Conservation (phyloP, 2,797 vertebrate genomes). For the Sciurus vulgaris region DNA sequence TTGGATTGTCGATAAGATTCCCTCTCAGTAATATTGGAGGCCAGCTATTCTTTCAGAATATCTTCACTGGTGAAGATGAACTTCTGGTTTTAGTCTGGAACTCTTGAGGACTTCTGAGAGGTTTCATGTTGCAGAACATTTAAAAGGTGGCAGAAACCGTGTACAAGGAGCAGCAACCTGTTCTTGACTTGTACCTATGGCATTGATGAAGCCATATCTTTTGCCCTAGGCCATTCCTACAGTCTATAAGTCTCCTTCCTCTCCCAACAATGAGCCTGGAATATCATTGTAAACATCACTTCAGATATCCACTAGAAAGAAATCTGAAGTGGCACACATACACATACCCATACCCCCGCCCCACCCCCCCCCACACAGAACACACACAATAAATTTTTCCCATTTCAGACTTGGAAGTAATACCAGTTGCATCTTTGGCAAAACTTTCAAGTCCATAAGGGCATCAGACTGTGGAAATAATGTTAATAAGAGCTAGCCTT, state of each 20-base stretch:
- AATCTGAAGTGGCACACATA: neutral
- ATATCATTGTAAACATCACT: neutral
- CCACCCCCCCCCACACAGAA: no score
- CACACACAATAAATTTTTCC: neutral
- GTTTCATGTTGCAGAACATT: neutral
- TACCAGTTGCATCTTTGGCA: constrained; percentile 24
- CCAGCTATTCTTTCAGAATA: neutral
- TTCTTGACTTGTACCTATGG: neutral
- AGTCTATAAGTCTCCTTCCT: neutral
- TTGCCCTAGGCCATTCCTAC: neutral
- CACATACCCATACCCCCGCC: no score
- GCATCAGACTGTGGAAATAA: neutral
- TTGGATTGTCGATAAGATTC: neutral
- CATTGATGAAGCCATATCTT: neutral
- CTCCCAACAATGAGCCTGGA: neutral
- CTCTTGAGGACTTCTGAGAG: neutral
- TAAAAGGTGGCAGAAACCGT: neutral
- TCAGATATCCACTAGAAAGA: neutral
- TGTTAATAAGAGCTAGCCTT: neutral
- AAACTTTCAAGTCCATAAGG: neutral
- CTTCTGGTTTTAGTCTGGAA: neutral
- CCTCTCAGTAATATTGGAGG: neutral
- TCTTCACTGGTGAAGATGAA: neutral
- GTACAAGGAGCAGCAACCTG: neutral
- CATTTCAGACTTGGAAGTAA: neutral